Evolutionary conservation across 37 sponge, comb jelly and placozoan species (phyloP).

Genomic region (Dysidea cf. avara): DNA sequence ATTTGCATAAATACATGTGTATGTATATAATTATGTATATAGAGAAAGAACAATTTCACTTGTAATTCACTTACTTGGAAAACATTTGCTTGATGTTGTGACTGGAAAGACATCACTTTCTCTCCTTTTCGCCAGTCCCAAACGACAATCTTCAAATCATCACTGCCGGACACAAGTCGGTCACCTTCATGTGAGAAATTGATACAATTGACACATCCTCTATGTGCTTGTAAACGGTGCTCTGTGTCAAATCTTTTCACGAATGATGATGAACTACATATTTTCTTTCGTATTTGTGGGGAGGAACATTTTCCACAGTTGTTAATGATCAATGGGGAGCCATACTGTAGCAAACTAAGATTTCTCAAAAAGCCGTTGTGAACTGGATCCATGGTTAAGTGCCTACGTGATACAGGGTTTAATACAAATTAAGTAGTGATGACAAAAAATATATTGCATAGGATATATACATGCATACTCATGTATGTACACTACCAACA

Average conservation of each 20-base stretch:
- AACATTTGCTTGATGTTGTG: slow-evolving; percentile 78
- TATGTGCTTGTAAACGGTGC: slow-evolving; percentile 55
- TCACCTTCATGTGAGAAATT: slow-evolving; percentile 67
- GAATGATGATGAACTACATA: too few species aligned
- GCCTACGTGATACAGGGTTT: too few species aligned
- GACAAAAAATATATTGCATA: too few species aligned
- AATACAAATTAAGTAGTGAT: too few species aligned
- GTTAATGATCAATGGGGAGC: too few species aligned
- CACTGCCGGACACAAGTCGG: slow-evolving; percentile 81
- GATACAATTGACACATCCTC: slow-evolving; percentile 89
- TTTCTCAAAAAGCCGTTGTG: slow-evolving; percentile 6
- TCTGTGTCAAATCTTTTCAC: slow-evolving; percentile 50
- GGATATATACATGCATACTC: too few species aligned
- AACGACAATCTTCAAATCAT: slow-evolving; percentile 81
- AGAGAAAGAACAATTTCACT: slow-evolving; percentile 6
- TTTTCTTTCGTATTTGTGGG: too few species aligned
- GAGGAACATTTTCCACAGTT: too few species aligned
- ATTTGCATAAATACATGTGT: slow-evolving; percentile 11
- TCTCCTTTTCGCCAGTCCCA: slow-evolving; percentile 85
- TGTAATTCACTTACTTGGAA: slow-evolving; percentile 78
- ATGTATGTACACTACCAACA: too few species aligned
- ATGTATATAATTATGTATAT: too few species aligned
- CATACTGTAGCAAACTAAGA: background rate
- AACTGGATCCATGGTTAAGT: too few species aligned
- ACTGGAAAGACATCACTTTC: slow-evolving; percentile 31